phyloP scores from a whole-genome alignment of 2,113 vertebrate genomes.

The Pteruthius melanotis region DNA sequence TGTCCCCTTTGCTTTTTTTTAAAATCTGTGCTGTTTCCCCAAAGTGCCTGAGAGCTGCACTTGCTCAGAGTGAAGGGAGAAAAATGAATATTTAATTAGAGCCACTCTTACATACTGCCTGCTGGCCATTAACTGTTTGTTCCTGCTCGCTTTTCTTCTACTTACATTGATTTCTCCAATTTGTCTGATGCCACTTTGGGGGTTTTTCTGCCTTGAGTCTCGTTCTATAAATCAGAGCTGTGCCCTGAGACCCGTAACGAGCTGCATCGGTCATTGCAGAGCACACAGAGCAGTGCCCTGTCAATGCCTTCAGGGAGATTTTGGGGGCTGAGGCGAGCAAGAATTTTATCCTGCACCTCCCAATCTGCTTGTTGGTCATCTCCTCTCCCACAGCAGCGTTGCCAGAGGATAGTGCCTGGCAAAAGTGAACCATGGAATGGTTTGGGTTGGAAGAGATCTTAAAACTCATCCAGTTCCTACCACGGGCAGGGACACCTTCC shows the following conservation, averaged over 20 bases:
- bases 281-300: background rate
- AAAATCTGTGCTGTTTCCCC: background rate
- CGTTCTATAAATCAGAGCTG: background rate
- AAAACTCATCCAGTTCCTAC: background rate
- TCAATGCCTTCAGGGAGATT: background rate
- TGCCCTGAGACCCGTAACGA: background rate
- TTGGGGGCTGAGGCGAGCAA: background rate
- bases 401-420: fast-evolving
- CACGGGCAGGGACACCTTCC: background rate
- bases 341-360: background rate
- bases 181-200: background rate
- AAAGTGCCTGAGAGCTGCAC: background rate
- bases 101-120: background rate
- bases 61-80: background rate
- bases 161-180: background rate
- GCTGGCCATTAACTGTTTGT: background rate
- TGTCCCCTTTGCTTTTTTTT: background rate
- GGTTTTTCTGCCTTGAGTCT: background rate
- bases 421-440: background rate
- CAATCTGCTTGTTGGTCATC: background rate
- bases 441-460: background rate
- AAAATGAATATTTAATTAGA: constrained; percentile 54
- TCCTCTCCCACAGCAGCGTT: background rate
- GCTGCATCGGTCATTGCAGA: background rate
- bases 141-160: background rate